phyloP scores from a whole-genome alignment of 2,888 invertebrate genomes.

The Diplolepis rosae region DNA sequence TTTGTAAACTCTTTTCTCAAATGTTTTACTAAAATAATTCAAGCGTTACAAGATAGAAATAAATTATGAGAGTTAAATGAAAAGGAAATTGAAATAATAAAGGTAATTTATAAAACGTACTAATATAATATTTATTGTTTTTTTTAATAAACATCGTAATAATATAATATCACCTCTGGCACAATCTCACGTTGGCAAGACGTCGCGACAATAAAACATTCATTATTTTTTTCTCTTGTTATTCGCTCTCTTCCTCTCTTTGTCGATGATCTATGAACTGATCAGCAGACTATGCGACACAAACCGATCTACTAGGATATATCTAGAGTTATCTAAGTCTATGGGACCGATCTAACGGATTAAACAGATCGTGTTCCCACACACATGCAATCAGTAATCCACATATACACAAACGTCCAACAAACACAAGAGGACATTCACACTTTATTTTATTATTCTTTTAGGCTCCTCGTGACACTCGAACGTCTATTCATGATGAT shows the following conservation, averaged over 20 bases:
- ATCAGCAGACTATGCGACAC: conserved; percentile 55
- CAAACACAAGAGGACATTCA: conserved; percentile 46
- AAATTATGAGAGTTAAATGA: too few species aligned
- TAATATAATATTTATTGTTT: conserved; percentile 74
- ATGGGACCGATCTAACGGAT: conserved; percentile 48
- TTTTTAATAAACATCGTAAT: conserved; percentile 71
- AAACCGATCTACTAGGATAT: conserved; percentile 57
- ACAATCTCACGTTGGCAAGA: conserved; percentile 74
- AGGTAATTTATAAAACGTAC: conserved; percentile 72
- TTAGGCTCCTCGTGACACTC: conserved; percentile 45
- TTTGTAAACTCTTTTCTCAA: too few species aligned
- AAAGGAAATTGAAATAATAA: conserved; percentile 30
- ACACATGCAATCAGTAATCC: conserved; percentile 48
- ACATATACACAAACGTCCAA: conserved; percentile 48
- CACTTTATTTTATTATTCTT: conserved; percentile 38
- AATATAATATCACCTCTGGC: conserved; percentile 74
- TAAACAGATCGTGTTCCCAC: conserved; percentile 52
- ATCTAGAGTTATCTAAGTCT: conserved; percentile 61
- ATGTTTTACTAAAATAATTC: too few species aligned
- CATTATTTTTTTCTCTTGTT: conserved; percentile 31
- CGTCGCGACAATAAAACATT: conserved; percentile 65
- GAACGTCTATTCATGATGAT: conserved; percentile 40
- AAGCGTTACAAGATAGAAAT: too few species aligned
- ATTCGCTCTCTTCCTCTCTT: conserved; percentile 35
- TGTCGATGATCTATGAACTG: conserved; percentile 47